Conservation (phyloP, 23 tunicate species). For the Botrylloides violaceus region DNA sequence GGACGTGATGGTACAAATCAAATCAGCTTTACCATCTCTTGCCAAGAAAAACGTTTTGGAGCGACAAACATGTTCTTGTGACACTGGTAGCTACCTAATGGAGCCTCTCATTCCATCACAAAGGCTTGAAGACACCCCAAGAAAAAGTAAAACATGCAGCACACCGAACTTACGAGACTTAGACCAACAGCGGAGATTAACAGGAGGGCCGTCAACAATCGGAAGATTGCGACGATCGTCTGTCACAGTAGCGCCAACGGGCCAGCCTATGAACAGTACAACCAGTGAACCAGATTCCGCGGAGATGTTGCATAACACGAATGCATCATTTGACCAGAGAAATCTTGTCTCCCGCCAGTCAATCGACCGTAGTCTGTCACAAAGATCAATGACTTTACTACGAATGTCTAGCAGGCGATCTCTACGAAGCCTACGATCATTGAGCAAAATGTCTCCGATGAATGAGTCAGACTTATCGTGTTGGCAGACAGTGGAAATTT, state of each 20-base stretch:
- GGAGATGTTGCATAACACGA: too few species aligned
- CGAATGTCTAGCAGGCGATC: not conserved
- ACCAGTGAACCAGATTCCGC: not conserved
- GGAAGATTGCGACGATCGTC: constrained; percentile 7
- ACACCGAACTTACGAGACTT: constrained; percentile 2
- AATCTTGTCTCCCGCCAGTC: too few species aligned
- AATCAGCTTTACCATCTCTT: not conserved
- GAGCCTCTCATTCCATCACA: not conserved
- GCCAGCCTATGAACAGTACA: not conserved
- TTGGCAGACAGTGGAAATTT: not conserved
- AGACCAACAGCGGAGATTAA: not conserved
- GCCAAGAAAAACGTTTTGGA: not conserved
- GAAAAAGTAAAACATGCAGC: constrained; percentile 5
- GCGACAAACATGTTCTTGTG: constrained; percentile 2
- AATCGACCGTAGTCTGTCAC: not conserved
- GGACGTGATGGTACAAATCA: not conserved
- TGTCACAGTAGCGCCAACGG: not conserved
- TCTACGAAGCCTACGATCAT: not conserved
- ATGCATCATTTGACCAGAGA: not conserved
- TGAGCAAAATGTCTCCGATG: too few species aligned
- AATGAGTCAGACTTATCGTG: not conserved
- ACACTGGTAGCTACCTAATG: not conserved
- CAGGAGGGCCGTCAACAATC: not conserved
- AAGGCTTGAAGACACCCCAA: not conserved
- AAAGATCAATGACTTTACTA: not conserved